Conservation (phyloP, 2,888 invertebrate genomes). For the Thereva nobilitata region DNA sequence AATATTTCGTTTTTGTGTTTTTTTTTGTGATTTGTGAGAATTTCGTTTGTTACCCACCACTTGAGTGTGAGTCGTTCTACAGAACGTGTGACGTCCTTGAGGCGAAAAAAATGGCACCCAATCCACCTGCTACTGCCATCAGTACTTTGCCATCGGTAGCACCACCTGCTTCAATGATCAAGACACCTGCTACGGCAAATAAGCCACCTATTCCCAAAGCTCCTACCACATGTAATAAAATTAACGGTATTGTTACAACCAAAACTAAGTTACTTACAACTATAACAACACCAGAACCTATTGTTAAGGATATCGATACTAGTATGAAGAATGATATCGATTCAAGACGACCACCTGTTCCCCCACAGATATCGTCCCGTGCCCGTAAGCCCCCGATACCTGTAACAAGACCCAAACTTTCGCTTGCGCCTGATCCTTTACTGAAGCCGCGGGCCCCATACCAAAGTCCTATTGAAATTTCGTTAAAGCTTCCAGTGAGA, state of each 20-base stretch:
- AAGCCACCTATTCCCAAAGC: conserved; percentile 43
- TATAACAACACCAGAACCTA: too few relatives aligned
- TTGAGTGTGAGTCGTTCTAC: conserved; percentile 7
- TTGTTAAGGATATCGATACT: too few relatives aligned
- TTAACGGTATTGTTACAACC: neutral
- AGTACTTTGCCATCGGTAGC: neutral
- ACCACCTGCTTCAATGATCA: conserved; percentile 12
- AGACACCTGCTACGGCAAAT: conserved; percentile 44
- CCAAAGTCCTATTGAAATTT: conserved; percentile 49
- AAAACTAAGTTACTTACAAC: neutral
- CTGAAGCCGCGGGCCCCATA: conserved; percentile 3
- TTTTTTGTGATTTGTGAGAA: too few relatives aligned
- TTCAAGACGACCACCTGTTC: conserved; percentile 50
- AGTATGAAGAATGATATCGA: neutral
- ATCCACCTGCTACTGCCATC: conserved; percentile 43
- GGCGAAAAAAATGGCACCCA: conserved; percentile 43
- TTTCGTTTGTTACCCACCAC: too few relatives aligned
- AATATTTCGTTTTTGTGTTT: too few relatives aligned
- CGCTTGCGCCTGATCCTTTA: conserved; percentile 1
- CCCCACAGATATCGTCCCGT: conserved; percentile 50
- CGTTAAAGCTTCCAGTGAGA: conserved; percentile 48
- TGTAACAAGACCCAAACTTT: conserved; percentile 20
- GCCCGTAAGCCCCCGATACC: conserved; percentile 49
- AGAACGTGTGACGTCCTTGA: neutral
- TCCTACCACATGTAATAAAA: conserved; percentile 4